phyloP scores from a whole-genome alignment of 1,140 invertebrate species.

The Leguminivora glycinivorella region DNA sequence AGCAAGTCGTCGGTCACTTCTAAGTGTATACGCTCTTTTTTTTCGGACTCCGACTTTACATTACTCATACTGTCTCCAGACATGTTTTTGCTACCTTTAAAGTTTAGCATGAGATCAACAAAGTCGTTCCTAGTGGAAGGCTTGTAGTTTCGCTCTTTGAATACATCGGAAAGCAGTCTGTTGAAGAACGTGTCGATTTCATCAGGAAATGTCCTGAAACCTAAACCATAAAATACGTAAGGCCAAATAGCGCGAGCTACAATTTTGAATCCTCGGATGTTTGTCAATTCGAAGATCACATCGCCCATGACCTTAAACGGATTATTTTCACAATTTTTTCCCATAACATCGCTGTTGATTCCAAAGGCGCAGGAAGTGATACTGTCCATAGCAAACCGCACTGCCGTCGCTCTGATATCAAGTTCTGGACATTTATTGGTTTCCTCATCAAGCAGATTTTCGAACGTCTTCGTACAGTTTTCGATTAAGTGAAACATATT shows the following conservation, averaged over 20 bases:
- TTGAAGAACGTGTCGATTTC: conserved; percentile 42
- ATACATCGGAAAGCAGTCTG: conserved; percentile 43
- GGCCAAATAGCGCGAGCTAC: conserved; percentile 47
- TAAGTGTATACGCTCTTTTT: conserved; percentile 35
- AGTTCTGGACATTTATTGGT: conserved; percentile 40
- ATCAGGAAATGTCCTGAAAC: conserved; percentile 36
- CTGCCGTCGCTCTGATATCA: conserved; percentile 71
- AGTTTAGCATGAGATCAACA: conserved; percentile 44
- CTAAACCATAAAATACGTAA: conserved; percentile 43
- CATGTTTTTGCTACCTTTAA: conserved; percentile 39
- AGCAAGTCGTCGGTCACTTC: conserved; percentile 44
- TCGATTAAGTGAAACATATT: conserved; percentile 78
- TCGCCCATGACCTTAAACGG: conserved; percentile 76
- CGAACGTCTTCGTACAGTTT: conserved; percentile 60
- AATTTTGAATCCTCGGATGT: conserved; percentile 31
- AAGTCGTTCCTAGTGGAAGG: conserved; percentile 47
- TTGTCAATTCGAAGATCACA: conserved; percentile 42
- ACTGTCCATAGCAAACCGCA: conserved; percentile 80
- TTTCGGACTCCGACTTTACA: conserved; percentile 21
- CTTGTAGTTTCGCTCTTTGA: conserved; percentile 41
- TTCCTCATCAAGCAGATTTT: conserved; percentile 46
- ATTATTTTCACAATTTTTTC: conserved; percentile 51
- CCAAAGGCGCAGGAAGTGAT: conserved; percentile 81
- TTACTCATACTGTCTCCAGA: conserved; percentile 42
- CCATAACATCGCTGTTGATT: conserved; percentile 77